Conservation (phyloP, 2,797 vertebrate species). For the Poeciliopsis gracilis region DNA sequence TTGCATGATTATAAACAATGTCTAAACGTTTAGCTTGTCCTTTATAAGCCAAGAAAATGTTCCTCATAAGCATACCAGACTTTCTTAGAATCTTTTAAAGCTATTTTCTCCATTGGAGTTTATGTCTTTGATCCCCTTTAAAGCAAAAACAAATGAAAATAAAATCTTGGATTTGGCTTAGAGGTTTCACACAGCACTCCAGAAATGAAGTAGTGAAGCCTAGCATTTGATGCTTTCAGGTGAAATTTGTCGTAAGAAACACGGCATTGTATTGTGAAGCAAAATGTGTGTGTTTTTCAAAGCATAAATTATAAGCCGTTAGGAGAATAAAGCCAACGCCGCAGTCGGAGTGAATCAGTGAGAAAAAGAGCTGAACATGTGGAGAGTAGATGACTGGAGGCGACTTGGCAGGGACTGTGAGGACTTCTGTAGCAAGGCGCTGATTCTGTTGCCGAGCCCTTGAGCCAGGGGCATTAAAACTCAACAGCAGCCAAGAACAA, state of each 20-base stretch:
- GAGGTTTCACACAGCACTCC: not conserved
- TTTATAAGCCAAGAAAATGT: not conserved
- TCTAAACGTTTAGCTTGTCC: not conserved
- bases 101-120: not conserved
- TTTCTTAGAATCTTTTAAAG: not conserved
- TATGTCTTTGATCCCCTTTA: not conserved
- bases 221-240: not conserved
- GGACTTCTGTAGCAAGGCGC: conserved; percentile 45
- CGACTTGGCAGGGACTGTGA: conserved; percentile 48
- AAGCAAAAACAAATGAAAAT: too few species aligned
- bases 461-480: conserved; percentile 67
- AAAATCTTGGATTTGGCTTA: not conserved
- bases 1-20: not conserved
- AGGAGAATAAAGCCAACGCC: not conserved
- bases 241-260: not conserved
- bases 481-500: conserved; percentile 43
- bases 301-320: not conserved
- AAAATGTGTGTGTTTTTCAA: not conserved
- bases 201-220: not conserved
- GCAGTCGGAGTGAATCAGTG: not conserved
- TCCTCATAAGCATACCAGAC: not conserved
- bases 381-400: conserved; percentile 38
- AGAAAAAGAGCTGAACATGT: conserved; percentile 18
- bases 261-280: not conserved
- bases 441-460: conserved; percentile 48